Percentiles rank a stretch among this genome's conserved stretches.
phyloP scores from a whole-genome alignment of 2,888 invertebrate species.

The Lysandra bellargus region DNA sequence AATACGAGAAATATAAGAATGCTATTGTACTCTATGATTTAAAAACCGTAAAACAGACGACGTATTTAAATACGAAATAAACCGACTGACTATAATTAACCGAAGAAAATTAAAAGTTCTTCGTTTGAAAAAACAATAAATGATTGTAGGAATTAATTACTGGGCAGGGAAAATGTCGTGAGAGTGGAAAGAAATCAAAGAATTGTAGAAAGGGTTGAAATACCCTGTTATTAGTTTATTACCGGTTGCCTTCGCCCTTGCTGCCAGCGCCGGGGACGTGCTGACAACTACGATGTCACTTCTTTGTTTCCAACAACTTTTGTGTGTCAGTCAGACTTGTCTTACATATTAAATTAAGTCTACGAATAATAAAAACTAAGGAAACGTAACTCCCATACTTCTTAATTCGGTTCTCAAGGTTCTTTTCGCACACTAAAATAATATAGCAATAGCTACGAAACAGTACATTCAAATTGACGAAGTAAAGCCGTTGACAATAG shows the following conservation, averaged over 20 bases:
- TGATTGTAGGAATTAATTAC: constrained; percentile 59
- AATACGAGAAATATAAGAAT: constrained; percentile 37
- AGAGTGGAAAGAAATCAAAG: constrained; percentile 68
- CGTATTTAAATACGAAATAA: constrained; percentile 29
- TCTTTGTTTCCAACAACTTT: constrained; percentile 8
- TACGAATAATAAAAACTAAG: no score
- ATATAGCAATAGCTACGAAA: no score
- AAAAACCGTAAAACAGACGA: constrained; percentile 26
- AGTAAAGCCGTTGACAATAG: no score
- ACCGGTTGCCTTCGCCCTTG: constrained; percentile 53
- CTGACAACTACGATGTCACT: constrained; percentile 51
- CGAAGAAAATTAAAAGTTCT: constrained; percentile 30
- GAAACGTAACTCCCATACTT: no score
- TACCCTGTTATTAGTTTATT: constrained; percentile 71
- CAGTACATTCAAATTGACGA: no score
- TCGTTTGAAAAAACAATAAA: constrained; percentile 48
- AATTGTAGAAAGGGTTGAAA: constrained; percentile 62
- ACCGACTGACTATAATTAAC: constrained; percentile 32
- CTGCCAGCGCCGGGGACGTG: constrained; percentile 52
- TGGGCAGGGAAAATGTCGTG: constrained; percentile 56
- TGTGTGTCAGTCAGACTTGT: neutral
- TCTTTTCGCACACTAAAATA: no score
- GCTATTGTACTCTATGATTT: constrained; percentile 24
- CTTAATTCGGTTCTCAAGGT: no score
- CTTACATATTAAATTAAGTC: neutral